Conservation (phyloP, 2,797 vertebrate species). For the Tauraco hartlaubi region DNA sequence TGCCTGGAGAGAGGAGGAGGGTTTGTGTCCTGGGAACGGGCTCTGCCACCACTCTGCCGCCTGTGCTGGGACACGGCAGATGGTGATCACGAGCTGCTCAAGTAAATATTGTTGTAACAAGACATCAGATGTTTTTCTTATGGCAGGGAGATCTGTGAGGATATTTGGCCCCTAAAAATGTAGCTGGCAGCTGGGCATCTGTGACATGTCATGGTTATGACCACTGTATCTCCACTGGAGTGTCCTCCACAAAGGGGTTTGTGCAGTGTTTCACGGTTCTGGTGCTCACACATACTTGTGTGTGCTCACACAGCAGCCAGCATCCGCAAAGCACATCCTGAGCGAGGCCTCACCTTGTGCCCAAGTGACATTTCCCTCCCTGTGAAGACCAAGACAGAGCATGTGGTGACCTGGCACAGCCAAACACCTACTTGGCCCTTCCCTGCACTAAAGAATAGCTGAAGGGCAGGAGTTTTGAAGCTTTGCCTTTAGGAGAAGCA, state of each 20-base stretch:
- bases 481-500: fast-evolving
- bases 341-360: fast-evolving
- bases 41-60: background rate
- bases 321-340: background rate
- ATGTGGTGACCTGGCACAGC: background rate
- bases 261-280: background rate
- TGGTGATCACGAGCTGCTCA: background rate
- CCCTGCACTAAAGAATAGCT: fast-evolving
- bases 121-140: background rate
- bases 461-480: fast-evolving
- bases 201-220: fast-evolving
- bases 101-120: background rate
- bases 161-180: background rate
- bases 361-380: background rate
- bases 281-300: fast-evolving
- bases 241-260: background rate
- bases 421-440: background rate
- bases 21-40: background rate
- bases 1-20: conserved; percentile 42
- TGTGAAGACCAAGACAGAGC: fast-evolving
- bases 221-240: background rate
- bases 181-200: fast-evolving
- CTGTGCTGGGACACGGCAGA: fast-evolving
- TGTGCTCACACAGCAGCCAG: background rate
- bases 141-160: background rate